Evolutionary conservation across 2,888 invertebrate species (phyloP).

Genomic region (Aporophyla lueneburgensis): DNA sequence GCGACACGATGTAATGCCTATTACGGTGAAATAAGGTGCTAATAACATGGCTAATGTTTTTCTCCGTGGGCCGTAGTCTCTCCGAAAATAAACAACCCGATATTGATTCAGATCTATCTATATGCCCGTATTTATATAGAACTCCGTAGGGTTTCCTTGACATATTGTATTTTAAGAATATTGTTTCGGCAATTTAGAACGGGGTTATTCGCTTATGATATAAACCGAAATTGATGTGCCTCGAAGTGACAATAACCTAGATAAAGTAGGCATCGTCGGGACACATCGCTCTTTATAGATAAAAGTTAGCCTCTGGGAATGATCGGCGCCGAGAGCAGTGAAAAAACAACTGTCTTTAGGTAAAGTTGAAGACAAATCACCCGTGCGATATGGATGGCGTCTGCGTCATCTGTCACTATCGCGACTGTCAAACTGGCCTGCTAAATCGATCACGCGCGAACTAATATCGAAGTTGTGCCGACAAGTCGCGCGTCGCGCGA

Average conservation of each 20-base stretch:
- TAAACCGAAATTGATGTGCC: constrained; percentile 40
- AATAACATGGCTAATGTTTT: constrained; percentile 47
- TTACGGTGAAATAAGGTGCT: constrained; percentile 51
- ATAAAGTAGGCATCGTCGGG: constrained; percentile 28
- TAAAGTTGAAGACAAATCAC: constrained; percentile 88
- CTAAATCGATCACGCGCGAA: constrained; percentile 89
- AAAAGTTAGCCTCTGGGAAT: constrained; percentile 55
- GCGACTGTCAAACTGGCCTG: constrained; percentile 88
- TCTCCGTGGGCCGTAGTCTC: constrained; percentile 15
- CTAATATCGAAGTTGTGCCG: constrained; percentile 88
- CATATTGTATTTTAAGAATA: constrained; percentile 37
- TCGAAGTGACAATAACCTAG: constrained; percentile 43
- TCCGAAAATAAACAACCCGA: constrained; percentile 32
- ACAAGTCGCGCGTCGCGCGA: constrained; percentile 76
- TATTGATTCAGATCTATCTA: constrained; percentile 23
- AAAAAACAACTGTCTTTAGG: constrained; percentile 76
- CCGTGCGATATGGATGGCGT: constrained; percentile 85
- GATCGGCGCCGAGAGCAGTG: constrained; percentile 54
- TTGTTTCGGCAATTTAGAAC: constrained; percentile 33
- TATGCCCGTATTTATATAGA: constrained; percentile 26
- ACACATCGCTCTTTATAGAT: constrained; percentile 37
- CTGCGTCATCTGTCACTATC: constrained; percentile 89
- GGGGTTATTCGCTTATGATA: constrained; percentile 38
- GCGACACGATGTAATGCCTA: constrained; percentile 62
- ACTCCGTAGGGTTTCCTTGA: constrained; percentile 14